Conservation (phyloP, 2,888 invertebrate genomes). For the Boloria selene region DNA sequence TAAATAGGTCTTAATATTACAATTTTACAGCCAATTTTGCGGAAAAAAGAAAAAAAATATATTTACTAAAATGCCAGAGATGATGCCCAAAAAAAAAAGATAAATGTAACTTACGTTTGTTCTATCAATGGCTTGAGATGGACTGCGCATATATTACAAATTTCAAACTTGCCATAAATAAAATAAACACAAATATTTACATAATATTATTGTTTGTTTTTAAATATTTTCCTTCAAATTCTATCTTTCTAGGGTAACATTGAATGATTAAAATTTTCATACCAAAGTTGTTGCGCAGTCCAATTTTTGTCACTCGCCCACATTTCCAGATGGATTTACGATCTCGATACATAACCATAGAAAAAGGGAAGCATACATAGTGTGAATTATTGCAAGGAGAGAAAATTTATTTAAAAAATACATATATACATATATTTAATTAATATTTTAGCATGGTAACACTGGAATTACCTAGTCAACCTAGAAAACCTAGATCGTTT, state of each 20-base stretch:
- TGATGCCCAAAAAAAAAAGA: no score
- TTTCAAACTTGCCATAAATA: background rate
- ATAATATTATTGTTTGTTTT: no score
- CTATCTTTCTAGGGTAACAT: no score
- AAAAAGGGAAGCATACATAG: conserved; percentile 28
- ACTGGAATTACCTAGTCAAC: conserved; percentile 9
- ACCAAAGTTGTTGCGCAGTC: conserved; percentile 7
- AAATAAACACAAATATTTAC: background rate
- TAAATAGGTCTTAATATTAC: background rate
- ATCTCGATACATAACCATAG: conserved; percentile 1
- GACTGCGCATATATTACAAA: background rate
- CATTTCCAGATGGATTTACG: conserved; percentile 25
- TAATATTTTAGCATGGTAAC: conserved; percentile 12
- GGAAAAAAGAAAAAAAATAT: background rate
- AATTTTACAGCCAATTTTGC: background rate
- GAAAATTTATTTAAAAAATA: conserved; percentile 12
- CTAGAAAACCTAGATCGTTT: conserved; percentile 18
- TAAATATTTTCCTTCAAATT: no score
- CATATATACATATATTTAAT: conserved; percentile 4
- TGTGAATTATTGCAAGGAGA: conserved; percentile 21
- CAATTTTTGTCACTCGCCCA: background rate
- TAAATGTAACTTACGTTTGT: conserved; percentile 26
- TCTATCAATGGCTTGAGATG: background rate
- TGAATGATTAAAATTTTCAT: no score
- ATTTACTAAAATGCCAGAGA: background rate